Evolutionary conservation across 2,888 invertebrate species (phyloP), one percentile per base, ranked within the genome.

Genomic region (Apamea monoglypha): DNA sequence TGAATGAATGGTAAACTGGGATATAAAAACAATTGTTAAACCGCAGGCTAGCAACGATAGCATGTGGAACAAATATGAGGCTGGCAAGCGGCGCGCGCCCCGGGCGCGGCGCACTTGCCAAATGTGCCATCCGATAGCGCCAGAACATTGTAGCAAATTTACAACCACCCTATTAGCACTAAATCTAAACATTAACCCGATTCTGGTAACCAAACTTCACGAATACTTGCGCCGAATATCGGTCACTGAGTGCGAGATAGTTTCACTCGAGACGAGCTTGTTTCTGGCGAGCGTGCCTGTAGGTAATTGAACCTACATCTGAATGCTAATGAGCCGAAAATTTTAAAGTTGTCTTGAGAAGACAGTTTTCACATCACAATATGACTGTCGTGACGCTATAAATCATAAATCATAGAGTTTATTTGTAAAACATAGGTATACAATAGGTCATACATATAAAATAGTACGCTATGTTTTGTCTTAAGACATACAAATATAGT

Each of bases 181-280:
- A 96, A 96, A 96, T 96, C 96, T 96, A 96, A 96, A 96, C 96
- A 96, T 96, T 96, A 96, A 96, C 96, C 96, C 96, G 95, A 95
- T 96, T 96, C 93, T 92, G 92, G 93, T 95, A 95, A 95, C 96
- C 95, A 92, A 96, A 95, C 95, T 95, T 95, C 95, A 95, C 93
- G 92, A 93, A 90, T 94, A 92, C 93, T 92, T 91, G 91, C 89
- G 87, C 92, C 85, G 91, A 94, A 96, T 95, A 94, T 95, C 94
- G 96, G 94, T 94, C 95, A 93, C 92, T 91, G 90, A 88, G 89
- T 90, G 91, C 82, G 89, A 91, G 89, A 93, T 93, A 92, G 92
- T 94, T 94, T 93, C 91, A 91, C 90, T 91, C 87, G 90, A 92
- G 91, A 91, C 92, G 89, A 85, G 86, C 85, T 84, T 85, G 89